Percentiles rank a stretch among this genome's conserved stretches.
phyloP scores from a whole-genome alignment of 2,113 vertebrate genomes.

The Centropristis striata region DNA sequence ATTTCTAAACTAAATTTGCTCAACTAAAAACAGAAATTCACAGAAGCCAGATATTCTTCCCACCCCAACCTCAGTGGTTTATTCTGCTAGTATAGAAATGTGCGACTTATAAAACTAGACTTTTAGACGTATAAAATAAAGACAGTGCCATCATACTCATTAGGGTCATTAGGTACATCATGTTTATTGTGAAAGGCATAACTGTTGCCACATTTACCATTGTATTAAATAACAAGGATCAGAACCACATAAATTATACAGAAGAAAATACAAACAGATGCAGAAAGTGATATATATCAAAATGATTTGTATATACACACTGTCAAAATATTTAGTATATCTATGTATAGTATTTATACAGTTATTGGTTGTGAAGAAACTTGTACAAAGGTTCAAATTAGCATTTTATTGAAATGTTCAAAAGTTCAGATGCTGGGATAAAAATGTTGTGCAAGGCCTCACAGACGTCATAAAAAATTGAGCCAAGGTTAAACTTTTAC shows the following conservation, averaged over 20 bases:
- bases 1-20: slow-evolving; percentile 6
- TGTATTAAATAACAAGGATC: slow-evolving; percentile 12
- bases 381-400: not conserved
- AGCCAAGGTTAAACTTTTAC: slow-evolving; percentile 36
- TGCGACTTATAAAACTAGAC: not conserved
- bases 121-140: slow-evolving; percentile 36
- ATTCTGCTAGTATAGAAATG: slow-evolving; percentile 19
- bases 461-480: slow-evolving; percentile 31
- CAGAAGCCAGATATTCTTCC: not conserved
- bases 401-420: not conserved
- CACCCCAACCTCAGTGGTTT: slow-evolving; percentile 9
- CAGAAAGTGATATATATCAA: slow-evolving; percentile 2
- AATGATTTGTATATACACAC: not conserved
- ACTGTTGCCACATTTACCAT: slow-evolving; percentile 17
- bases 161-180: slow-evolving; percentile 19
- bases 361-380: slow-evolving; percentile 19
- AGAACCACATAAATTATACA: slow-evolving; percentile 6
- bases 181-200: slow-evolving; percentile 50
- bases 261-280: slow-evolving; percentile 22
- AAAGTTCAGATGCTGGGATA: slow-evolving; percentile 31
- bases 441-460: slow-evolving; percentile 49
- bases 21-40: slow-evolving; percentile 26
- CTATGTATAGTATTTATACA: not conserved
- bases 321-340: not conserved
- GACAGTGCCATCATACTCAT: slow-evolving; percentile 20